Evolutionary conservation across 30 jellyfish, hydroid and myxozoan species (phyloP).

Genomic region (Phacellophora camtschatica): DNA sequence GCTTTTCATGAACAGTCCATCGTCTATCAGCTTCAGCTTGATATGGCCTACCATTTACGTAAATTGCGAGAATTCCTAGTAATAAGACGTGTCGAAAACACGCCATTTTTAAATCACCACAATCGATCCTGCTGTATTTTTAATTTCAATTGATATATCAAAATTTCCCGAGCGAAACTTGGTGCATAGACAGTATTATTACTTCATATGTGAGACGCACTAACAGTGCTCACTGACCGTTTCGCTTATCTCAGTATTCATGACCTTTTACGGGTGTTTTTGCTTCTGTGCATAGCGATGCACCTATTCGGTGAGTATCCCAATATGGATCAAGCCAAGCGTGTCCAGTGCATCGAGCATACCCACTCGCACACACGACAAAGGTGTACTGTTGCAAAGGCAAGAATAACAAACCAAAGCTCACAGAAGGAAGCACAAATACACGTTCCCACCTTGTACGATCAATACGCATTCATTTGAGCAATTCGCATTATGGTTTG

Average conservation of each 20-base stretch:
- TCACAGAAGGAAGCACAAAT: too few species aligned
- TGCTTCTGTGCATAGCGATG: slow-evolving; percentile 8
- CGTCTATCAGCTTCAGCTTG: slow-evolving; percentile 80
- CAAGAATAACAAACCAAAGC: too few species aligned
- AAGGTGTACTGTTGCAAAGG: too few species aligned
- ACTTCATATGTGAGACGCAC: slow-evolving; percentile 8
- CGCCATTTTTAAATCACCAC: slow-evolving; percentile 40
- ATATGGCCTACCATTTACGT: slow-evolving; percentile 73
- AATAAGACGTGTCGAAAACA: slow-evolving; percentile 54
- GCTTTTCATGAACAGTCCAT: slow-evolving; percentile 91
- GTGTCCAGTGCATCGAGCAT: not conserved
- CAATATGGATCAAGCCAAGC: slow-evolving; percentile 49
- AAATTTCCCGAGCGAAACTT: too few species aligned
- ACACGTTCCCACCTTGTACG: too few species aligned
- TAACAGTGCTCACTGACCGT: slow-evolving; percentile 50
- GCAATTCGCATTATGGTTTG: too few species aligned
- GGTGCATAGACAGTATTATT: too few species aligned
- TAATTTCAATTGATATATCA: not conserved
- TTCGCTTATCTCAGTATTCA: slow-evolving; percentile 53
- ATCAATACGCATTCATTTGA: too few species aligned
- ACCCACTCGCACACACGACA: too few species aligned
- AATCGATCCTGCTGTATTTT: slow-evolving; percentile 7
- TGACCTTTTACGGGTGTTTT: slow-evolving; percentile 46
- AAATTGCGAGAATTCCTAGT: slow-evolving; percentile 38
- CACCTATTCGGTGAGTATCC: slow-evolving; percentile 18